Evolutionary conservation across 2,888 invertebrate species (phyloP), one percentile per base, ranked within the genome.

Genomic region (Argynnis bischoffii): DNA sequence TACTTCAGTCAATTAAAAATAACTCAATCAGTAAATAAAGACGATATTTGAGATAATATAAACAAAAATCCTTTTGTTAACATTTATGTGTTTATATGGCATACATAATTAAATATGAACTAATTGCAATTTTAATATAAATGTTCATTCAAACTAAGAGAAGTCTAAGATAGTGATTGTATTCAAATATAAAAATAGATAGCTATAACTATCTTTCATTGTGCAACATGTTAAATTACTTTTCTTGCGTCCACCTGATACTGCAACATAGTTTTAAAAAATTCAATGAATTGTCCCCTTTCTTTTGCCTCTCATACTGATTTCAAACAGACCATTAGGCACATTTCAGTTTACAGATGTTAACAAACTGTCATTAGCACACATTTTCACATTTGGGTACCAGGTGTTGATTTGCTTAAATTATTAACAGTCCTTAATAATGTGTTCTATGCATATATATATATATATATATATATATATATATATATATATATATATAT

Each of bases 381-480:
- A 57, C 47, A 57, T 16, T 21, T 47, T 41, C n/a, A 26, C 26
- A 57, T 18, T 57, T 59, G 59, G 48, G 35, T 8, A 41, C 11
- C n/a, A 26, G 59, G 26, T n/a, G 53, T 55, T 59, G 63, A 68
- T 53, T 65, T 68, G 56, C 69, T 66, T 68, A 68, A 65, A 70
- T 55, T 66, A 68, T 64, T 66, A 70, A 70, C 68, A 70, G 66
- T 69, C 63, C 66, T 66, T 70, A 67, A 64, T 63, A 59, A 68
- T 70, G 67, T 67, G 59, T 60, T 72, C 73, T 75, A 69, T 69
- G 69, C 69, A 67, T 72, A 68, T 15, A 46, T 16, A 51, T 1
- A 2, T 18, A 2, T 18, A 18, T 18, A 18, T 18, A 18, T 18
- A 18, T 18, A 2, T 18, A 18, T 18, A 18, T 18, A 18, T 18